phyloP scores from a whole-genome alignment of 2,888 invertebrate species.

The Timema podura region DNA sequence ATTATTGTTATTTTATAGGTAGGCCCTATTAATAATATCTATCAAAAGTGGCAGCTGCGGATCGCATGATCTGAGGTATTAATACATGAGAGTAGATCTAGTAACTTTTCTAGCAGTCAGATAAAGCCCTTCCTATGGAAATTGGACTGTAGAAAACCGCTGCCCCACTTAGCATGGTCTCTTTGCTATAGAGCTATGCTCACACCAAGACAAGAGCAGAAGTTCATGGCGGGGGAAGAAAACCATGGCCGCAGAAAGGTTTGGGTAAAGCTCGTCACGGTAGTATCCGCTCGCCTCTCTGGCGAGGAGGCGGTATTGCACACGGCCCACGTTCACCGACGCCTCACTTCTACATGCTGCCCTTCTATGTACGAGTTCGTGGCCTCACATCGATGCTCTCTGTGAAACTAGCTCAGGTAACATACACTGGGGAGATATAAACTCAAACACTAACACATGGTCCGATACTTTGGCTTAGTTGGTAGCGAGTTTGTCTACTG shows the following conservation, averaged over 20 bases:
- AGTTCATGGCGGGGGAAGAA: slow-evolving; percentile 81
- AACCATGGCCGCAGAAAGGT: slow-evolving; percentile 98
- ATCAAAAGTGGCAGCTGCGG: too few relatives aligned
- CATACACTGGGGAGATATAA: too few relatives aligned
- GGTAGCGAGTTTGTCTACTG: too few relatives aligned
- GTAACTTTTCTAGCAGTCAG: too few relatives aligned
- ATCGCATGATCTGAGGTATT: too few relatives aligned
- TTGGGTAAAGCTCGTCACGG: slow-evolving; percentile 87
- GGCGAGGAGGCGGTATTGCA: slow-evolving; percentile 73
- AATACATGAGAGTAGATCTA: too few relatives aligned
- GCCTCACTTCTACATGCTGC: slow-evolving; percentile 91
- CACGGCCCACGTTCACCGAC: slow-evolving; percentile 92
- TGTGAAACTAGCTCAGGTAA: slow-evolving; percentile 77
- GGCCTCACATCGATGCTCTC: slow-evolving; percentile 84
- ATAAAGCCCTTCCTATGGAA: too few relatives aligned
- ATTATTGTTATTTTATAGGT: too few relatives aligned
- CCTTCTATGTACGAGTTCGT: slow-evolving; percentile 66
- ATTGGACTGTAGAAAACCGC: too few relatives aligned
- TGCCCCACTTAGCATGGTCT: background rate
- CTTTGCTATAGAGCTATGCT: slow-evolving; percentile 58
- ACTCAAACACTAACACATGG: too few relatives aligned
- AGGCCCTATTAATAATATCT: too few relatives aligned
- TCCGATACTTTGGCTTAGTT: too few relatives aligned
- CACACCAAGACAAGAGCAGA: slow-evolving; percentile 78
- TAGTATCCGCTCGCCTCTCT: slow-evolving; percentile 85